phyloP scores from a whole-genome alignment of 2,888 invertebrate species.

The Synanthedon vespiformis region DNA sequence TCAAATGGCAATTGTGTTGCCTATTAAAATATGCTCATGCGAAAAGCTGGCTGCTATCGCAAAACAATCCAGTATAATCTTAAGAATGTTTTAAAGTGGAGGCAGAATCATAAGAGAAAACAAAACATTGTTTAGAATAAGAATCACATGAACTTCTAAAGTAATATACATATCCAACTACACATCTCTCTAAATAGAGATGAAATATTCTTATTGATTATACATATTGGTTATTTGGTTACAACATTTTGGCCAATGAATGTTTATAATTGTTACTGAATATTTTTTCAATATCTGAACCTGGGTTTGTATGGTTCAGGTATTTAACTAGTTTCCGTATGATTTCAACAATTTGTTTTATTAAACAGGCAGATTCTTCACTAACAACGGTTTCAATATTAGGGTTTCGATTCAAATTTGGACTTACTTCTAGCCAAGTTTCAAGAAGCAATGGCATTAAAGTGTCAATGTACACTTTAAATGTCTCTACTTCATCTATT shows the following conservation, averaged over 20 bases:
- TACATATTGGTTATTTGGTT: slow-evolving; percentile 50
- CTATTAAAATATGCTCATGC: too few relatives aligned
- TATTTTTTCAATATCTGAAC: slow-evolving; percentile 50
- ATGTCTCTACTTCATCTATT: slow-evolving; percentile 55
- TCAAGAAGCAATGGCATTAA: slow-evolving; percentile 84
- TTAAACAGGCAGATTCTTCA: slow-evolving; percentile 73
- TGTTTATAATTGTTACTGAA: slow-evolving; percentile 66
- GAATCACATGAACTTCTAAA: too few relatives aligned
- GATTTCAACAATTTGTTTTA: slow-evolving; percentile 74
- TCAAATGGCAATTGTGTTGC: too few relatives aligned
- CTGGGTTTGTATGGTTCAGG: slow-evolving; percentile 37
- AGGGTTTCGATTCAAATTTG: slow-evolving; percentile 46
- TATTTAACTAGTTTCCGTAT: slow-evolving; percentile 61
- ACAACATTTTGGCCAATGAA: slow-evolving; percentile 30
- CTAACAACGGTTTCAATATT: slow-evolving; percentile 63
- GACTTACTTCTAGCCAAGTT: slow-evolving; percentile 85
- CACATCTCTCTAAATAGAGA: too few relatives aligned
- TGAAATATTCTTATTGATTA: too few relatives aligned
- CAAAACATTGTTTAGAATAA: too few relatives aligned
- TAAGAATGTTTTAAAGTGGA: too few relatives aligned
- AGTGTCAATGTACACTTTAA: slow-evolving; percentile 74
- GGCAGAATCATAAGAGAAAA: too few relatives aligned
- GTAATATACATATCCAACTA: too few relatives aligned
- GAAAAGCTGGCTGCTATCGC: too few relatives aligned
- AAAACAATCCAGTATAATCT: too few relatives aligned